Evolutionary conservation across 2,797 vertebrate species (phyloP).

Genomic region (Hyperoplus immaculatus): DNA sequence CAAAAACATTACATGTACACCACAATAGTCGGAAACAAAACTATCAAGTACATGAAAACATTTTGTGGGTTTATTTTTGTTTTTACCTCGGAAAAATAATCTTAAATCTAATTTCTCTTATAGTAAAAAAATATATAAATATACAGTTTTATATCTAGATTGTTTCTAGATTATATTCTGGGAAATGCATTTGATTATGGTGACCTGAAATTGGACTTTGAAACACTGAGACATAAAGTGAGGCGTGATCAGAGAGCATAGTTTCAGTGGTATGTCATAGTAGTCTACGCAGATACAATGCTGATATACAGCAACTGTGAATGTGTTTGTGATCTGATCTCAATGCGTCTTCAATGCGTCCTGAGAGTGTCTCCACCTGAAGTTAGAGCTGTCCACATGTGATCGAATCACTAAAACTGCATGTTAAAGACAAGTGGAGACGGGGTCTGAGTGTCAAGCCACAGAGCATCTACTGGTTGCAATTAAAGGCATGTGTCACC

Average conservation of each 20-base stretch:
- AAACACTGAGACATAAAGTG: background rate
- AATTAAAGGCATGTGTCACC: background rate
- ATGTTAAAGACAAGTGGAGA: no score
- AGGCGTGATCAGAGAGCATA: background rate
- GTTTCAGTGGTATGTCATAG: background rate
- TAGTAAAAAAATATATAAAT: no score
- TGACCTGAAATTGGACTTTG: constrained; percentile 17
- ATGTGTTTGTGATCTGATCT: no score
- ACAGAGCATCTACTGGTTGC: background rate
- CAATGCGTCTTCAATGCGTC: no score
- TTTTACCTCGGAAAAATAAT: background rate
- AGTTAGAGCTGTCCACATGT: no score
- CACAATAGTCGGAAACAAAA: background rate
- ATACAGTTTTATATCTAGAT: no score
- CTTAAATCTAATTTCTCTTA: background rate
- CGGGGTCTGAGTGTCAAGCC: no score
- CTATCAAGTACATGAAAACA: background rate
- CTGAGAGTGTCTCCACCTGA: no score
- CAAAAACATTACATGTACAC: background rate
- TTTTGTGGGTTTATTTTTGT: background rate
- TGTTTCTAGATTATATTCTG: background rate
- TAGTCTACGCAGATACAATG: background rate
- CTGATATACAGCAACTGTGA: no score
- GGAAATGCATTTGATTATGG: background rate
- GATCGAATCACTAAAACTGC: no score